Conservation (phyloP, 2,888 invertebrate genomes). For the Pollenia angustigena region DNA sequence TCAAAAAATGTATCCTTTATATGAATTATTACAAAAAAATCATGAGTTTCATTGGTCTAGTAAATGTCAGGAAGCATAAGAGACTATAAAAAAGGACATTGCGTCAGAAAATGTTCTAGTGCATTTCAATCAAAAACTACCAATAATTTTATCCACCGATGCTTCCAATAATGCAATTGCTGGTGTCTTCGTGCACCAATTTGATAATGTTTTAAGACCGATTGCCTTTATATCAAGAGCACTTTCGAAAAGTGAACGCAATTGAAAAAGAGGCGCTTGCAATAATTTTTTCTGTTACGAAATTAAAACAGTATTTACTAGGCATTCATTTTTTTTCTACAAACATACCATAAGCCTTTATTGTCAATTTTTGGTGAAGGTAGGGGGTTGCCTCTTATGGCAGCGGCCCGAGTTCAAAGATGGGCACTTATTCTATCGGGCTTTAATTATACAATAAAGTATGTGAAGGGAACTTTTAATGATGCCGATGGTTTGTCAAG, state of each 20-base stretch:
- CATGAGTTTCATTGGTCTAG: slow-evolving; percentile 24
- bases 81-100: slow-evolving; percentile 15
- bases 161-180: slow-evolving; percentile 16
- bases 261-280: slow-evolving; percentile 54
- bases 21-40: slow-evolving; percentile 43
- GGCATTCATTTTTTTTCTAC: slow-evolving; percentile 34
- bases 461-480: slow-evolving; percentile 37
- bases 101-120: slow-evolving; percentile 23
- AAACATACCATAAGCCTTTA: slow-evolving; percentile 62
- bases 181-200: background rate
- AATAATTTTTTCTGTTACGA: slow-evolving; percentile 12
- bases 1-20: slow-evolving; percentile 40
- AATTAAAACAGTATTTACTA: background rate
- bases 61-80: slow-evolving; percentile 35
- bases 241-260: slow-evolving; percentile 34
- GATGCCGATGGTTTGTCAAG: slow-evolving; percentile 26
- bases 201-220: slow-evolving; percentile 25
- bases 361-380: slow-evolving; percentile 43
- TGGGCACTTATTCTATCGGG: slow-evolving; percentile 31
- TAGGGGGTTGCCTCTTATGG: slow-evolving; percentile 34
- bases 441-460: slow-evolving; percentile 5
- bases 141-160: slow-evolving; percentile 74
- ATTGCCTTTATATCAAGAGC: slow-evolving; percentile 47
- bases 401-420: slow-evolving; percentile 5
- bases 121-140: slow-evolving; percentile 1